Evolutionary conservation across 35 echinoderm and acorn worm species (phyloP), one percentile per base, ranked within the genome.

Genomic region (Nesometra sesokonis): DNA sequence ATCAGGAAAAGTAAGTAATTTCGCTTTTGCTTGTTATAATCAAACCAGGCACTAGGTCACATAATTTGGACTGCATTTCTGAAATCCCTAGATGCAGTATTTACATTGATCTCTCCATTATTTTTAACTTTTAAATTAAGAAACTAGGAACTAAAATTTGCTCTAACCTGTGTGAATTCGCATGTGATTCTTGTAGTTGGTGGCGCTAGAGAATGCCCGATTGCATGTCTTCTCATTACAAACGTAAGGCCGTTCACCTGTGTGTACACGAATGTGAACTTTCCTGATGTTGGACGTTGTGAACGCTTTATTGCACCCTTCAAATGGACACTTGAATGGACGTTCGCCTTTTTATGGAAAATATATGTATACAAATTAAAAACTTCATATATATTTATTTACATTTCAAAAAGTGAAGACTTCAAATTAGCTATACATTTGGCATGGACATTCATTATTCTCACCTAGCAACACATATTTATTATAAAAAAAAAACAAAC

Each of bases 131-230:
- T n/a, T n/a, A n/a, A n/a, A n/a, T n/a, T n/a, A n/a, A n/a, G n/a
- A n/a, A n/a, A n/a, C n/a, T n/a, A n/a, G n/a, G n/a, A n/a, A n/a
- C n/a, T n/a, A 43, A 43, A 43, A 7, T 7, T 43, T 43, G 38
- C 38, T 43, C 81, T 36, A 80, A 94, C 93, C 96, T 88, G 96
- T 92, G 46, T 98, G 95, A 46, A 94, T 98, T 82, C 95, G 94
- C 95, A 98, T 98, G 78, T 98, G 95, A 87, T 98, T 98, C 81
- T 94, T 98, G 46, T 93, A 98, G 67, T 98, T 98, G 34, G 95
- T 98, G 32, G 95, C 95, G 87, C 96, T 99, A 35, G 96, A 90
- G 37, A 99, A 99, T 19, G 96, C 93, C 84, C 96, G 78, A 5
- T 86, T 90, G 52, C 96, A 97, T 3, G 81, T 84, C 36, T 91